Percentiles rank a stretch among this genome's conserved stretches.
Evolutionary conservation across 2,888 invertebrate species (phyloP).

Genomic region (Yponomeuta cagnagella): DNA sequence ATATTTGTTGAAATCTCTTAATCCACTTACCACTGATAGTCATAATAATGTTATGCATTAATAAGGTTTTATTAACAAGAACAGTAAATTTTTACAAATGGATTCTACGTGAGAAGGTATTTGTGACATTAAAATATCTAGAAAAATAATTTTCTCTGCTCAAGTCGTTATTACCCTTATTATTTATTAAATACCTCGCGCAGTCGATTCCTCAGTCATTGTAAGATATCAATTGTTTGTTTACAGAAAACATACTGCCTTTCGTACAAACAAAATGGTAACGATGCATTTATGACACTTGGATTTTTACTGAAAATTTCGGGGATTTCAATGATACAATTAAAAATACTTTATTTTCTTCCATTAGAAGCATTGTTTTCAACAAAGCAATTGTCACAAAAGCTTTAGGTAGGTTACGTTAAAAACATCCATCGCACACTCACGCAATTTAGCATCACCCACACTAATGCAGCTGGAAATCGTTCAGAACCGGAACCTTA

Average conservation of each 20-base stretch:
- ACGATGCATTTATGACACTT: slow-evolving; percentile 8
- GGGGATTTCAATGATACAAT: background rate
- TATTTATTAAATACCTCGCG: slow-evolving; percentile 42
- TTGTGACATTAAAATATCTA: slow-evolving; percentile 70
- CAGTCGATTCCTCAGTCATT: slow-evolving; percentile 70
- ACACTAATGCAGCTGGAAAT: background rate
- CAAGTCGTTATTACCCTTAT: slow-evolving; percentile 63
- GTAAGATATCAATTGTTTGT: slow-evolving; percentile 26
- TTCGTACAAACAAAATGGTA: slow-evolving; percentile 16
- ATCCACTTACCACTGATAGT: slow-evolving; percentile 6
- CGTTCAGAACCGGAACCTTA: background rate
- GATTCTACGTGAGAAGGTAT: slow-evolving; percentile 46
- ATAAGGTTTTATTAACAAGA: slow-evolving; percentile 34
- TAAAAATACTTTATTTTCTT: background rate
- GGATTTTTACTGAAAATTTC: background rate
- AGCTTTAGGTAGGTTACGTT: background rate
- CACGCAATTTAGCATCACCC: background rate
- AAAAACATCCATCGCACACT: background rate
- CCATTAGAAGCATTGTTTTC: background rate
- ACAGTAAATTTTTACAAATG: slow-evolving; percentile 60
- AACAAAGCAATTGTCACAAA: slow-evolving; percentile 13
- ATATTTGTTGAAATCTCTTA: slow-evolving; percentile 1
- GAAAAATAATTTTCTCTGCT: slow-evolving; percentile 66
- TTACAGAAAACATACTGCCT: slow-evolving; percentile 18
- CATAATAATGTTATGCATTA: slow-evolving; percentile 2